Evolutionary conservation across 1,140 invertebrate genomes (phyloP), one percentile per base, ranked within the genome.

Genomic region (Polypedilum pembai): DNA sequence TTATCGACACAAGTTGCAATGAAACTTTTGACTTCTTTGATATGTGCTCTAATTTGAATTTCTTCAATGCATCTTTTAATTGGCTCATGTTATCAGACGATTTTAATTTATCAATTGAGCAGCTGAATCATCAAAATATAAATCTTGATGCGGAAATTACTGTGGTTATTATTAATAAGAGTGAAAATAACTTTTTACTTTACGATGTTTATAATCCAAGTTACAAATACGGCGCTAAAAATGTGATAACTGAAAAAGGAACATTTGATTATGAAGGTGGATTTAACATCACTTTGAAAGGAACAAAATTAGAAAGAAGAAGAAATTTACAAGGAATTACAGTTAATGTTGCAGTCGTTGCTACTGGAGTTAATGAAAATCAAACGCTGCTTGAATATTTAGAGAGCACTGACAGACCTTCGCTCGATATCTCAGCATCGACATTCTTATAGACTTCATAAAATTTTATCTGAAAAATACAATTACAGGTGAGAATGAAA

Each of bases 371-470:
- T 75, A 72, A 76, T 80, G 69, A 76, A 79, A 15, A 65, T 12
- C 18, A 74, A 5, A 56, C 74, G 63, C 77, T 84, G 7, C 66
- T 77, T 40, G 80, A 80, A 1, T 33, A 33, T 33, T 33, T 33
- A 33, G 24, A 33, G 24, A 77, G 24, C 5, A 33, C 24, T 33
- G 24, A 76, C 8, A 76, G 84, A 41, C 80, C 78, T 69, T 79
- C 85, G 76, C 76, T 84, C n/a, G 86, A 87, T 77, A 81, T 33
- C 83, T 0, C 84, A 86, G 81, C 83, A 82, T 75, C 79, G 86
- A 63, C 85, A 83, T 76, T 82, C 84, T 75, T 84, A 81, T 76
- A 79, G 79, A 41, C 73, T 86, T 2, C 77, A 85, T 18, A 75
- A 79, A 12, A 79, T 83, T n/a, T 78, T 86, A 33, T 78, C 77